Conservation (phyloP, 1,140 invertebrate genomes). For the Samia ricini region DNA sequence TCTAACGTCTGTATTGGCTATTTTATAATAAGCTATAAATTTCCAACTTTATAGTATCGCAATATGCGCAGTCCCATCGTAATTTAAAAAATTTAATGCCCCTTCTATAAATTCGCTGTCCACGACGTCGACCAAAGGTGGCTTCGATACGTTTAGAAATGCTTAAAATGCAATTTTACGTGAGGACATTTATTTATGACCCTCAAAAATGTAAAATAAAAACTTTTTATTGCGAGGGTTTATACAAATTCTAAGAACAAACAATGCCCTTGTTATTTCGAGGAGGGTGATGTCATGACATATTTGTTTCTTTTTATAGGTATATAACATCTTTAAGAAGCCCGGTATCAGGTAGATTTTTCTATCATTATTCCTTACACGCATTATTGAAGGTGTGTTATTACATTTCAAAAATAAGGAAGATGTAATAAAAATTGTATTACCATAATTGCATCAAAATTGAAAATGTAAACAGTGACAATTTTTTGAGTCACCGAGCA, state of each 20-base stretch:
- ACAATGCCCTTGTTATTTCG: slow-evolving; percentile 65
- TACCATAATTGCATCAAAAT: slow-evolving; percentile 34
- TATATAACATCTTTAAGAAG: slow-evolving; percentile 32
- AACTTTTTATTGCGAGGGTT: slow-evolving; percentile 71
- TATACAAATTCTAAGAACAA: slow-evolving; percentile 72
- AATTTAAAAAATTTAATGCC: slow-evolving; percentile 46
- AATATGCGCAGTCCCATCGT: slow-evolving; percentile 41
- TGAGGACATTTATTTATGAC: slow-evolving; percentile 70
- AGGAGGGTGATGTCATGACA: slow-evolving; percentile 55
- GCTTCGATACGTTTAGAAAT: slow-evolving; percentile 60
- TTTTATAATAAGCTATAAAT: slow-evolving; percentile 46
- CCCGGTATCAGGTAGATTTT: slow-evolving; percentile 23
- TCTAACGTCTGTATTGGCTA: slow-evolving; percentile 14
- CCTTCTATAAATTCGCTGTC: slow-evolving; percentile 26
- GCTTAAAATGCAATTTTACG: slow-evolving; percentile 75
- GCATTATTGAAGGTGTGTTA: neutral
- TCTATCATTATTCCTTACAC: neutral
- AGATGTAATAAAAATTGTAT: slow-evolving; percentile 24
- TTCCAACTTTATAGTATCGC: slow-evolving; percentile 42
- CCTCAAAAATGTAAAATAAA: slow-evolving; percentile 73
- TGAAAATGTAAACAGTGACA: slow-evolving; percentile 44
- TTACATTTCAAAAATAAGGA: slow-evolving; percentile 5
- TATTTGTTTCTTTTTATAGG: slow-evolving; percentile 48
- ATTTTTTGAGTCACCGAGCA: slow-evolving; percentile 33
- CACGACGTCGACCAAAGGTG: slow-evolving; percentile 44